Conservation (phyloP, 2,888 invertebrate species). For the Rotaria magnacalcarata region DNA sequence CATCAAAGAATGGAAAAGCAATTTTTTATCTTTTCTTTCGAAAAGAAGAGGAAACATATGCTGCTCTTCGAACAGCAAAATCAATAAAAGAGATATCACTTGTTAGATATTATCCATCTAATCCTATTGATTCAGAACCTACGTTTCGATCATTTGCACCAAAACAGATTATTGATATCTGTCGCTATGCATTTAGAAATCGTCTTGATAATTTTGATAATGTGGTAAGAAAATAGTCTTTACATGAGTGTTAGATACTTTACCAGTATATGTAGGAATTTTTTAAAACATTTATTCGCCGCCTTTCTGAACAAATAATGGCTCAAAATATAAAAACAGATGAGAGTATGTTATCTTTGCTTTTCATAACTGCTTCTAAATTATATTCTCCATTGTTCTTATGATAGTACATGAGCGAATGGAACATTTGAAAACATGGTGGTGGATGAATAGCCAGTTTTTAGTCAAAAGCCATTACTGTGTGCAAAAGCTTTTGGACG, state of each 20-base stretch:
- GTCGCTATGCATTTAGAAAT: not conserved
- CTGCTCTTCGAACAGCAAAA: not conserved
- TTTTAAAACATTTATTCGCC: not conserved
- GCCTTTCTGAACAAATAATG: not conserved
- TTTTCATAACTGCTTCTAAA: not conserved
- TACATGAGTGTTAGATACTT: not conserved
- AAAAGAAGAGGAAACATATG: constrained; percentile 1
- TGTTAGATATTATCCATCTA: not conserved
- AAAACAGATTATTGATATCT: not conserved
- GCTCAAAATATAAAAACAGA: not conserved
- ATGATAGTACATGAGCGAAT: not conserved
- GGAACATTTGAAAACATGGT: not conserved
- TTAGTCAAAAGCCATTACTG: not conserved
- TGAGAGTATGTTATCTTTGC: not conserved
- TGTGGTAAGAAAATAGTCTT: not conserved
- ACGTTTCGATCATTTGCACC: not conserved
- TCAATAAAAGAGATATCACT: not conserved
- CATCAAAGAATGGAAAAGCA: not conserved
- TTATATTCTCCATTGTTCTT: not conserved
- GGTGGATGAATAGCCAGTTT: not conserved
- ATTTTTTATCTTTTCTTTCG: not conserved
- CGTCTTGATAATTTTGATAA: not conserved
- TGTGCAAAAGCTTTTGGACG: not conserved
- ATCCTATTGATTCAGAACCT: not conserved
- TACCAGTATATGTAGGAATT: not conserved